Percentiles rank a stretch among this genome's conserved stretches.
These are phyloP conservation scores for Drosophila borealis DNA, from an alignment of 2,888 invertebrate species.

Conservation along the genomic window DNA sequence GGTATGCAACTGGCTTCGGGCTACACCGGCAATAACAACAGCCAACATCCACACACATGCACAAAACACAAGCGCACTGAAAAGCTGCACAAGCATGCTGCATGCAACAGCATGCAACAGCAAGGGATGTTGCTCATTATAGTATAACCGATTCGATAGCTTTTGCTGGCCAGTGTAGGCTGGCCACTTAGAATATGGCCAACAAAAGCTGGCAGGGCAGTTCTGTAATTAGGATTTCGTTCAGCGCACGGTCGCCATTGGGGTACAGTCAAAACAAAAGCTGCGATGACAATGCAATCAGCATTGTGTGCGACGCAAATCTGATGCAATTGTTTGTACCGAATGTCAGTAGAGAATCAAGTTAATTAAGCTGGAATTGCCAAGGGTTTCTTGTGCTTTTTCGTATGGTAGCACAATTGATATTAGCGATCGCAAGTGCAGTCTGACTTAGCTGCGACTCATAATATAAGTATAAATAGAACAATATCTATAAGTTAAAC, in stretches of 20 bases:
- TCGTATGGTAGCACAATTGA: neutral
- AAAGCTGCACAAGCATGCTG: constrained; percentile 49
- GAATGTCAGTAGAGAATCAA: neutral
- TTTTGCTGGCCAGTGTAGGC: constrained; percentile 12
- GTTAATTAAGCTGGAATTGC: constrained; percentile 5
- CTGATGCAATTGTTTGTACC: neutral
- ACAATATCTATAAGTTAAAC: no score
- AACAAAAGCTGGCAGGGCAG: neutral
- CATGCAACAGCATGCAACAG: neutral
- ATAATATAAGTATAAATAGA: no score
- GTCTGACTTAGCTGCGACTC: neutral
- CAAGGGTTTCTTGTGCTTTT: neutral
- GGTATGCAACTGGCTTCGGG: constrained; percentile 62
- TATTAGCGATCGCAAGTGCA: neutral
- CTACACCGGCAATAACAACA: constrained; percentile 29
- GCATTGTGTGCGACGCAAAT: neutral
- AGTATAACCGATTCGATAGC: constrained; percentile 12
- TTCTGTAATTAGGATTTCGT: constrained; percentile 40
- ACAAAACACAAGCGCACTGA: constrained; percentile 28
- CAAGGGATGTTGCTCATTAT: constrained; percentile 15
- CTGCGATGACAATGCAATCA: constrained; percentile 18
- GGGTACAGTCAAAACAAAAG: constrained; percentile 10
- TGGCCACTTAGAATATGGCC: neutral
- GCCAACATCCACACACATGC: neutral
- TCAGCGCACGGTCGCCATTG: neutral